phyloP scores from a whole-genome alignment of 2,113 vertebrate genomes.

The Etheostoma spectabile region DNA sequence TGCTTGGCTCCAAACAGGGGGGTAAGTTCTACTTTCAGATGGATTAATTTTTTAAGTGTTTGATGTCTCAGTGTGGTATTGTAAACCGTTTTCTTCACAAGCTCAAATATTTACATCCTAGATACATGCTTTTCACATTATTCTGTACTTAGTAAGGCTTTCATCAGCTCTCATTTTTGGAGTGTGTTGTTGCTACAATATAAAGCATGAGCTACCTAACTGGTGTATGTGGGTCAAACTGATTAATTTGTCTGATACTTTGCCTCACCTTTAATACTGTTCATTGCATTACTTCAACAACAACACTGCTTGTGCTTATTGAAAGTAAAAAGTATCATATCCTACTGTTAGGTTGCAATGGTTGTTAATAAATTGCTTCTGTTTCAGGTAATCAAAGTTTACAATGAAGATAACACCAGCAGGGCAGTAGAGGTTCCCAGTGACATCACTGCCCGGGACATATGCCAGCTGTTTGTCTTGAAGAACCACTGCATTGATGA shows the following conservation, averaged over 20 bases:
- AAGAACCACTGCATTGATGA: slow-evolving; percentile 96
- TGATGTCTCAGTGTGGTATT: slow-evolving; percentile 24
- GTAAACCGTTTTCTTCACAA: background rate
- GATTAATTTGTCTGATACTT: slow-evolving; percentile 17
- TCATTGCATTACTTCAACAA: slow-evolving; percentile 12
- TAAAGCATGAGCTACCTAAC: background rate
- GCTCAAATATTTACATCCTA: slow-evolving; percentile 4
- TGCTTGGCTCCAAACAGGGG: slow-evolving; percentile 63
- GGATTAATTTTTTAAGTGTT: slow-evolving; percentile 39
- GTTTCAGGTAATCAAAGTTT: slow-evolving; percentile 95
- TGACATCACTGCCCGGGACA: slow-evolving; percentile 92
- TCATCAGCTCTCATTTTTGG: slow-evolving; percentile 1
- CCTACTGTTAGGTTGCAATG: background rate
- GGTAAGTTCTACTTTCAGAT: slow-evolving; percentile 73
- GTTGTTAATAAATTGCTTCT: slow-evolving; percentile 19
- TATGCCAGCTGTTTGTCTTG: slow-evolving; percentile 94
- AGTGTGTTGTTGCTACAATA: slow-evolving; percentile 8
- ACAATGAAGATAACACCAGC: slow-evolving; percentile 95
- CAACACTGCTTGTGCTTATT: background rate
- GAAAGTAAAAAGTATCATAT: background rate
- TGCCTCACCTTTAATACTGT: slow-evolving; percentile 6
- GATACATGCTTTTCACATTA: background rate
- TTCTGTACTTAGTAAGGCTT: slow-evolving; percentile 11
- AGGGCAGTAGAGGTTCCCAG: slow-evolving; percentile 93
- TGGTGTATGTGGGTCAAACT: slow-evolving; percentile 30